These are phyloP conservation scores for Endomychus coccineus DNA, from an alignment of 2,888 invertebrate genomes.

Conservation along the genomic window DNA sequence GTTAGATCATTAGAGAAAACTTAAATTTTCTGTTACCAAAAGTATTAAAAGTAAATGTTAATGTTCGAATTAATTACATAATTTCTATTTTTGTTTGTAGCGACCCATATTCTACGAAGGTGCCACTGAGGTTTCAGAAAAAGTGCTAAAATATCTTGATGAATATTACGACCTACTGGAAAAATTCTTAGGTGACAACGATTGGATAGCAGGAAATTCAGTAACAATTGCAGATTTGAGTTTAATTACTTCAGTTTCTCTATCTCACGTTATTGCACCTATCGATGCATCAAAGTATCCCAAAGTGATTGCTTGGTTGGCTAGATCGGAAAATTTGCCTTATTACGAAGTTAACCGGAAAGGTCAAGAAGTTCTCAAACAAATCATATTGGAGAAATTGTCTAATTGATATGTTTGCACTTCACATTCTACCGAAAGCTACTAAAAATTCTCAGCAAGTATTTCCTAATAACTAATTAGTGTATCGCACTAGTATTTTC, in stretches of 20 bases:
- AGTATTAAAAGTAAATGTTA: too few species aligned
- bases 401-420: too few species aligned
- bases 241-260: slow-evolving; percentile 16
- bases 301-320: slow-evolving; percentile 10
- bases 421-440: too few species aligned
- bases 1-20: too few species aligned
- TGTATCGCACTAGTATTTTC: too few species aligned
- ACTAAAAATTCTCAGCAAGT: too few species aligned
- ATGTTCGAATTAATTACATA: too few species aligned
- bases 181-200: slow-evolving; percentile 16
- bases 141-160: slow-evolving; percentile 10
- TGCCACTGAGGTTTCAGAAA: neutral
- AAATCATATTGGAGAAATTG: too few species aligned
- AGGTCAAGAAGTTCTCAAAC: too few species aligned
- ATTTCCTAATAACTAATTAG: too few species aligned
- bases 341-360: slow-evolving; percentile 11
- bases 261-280: slow-evolving; percentile 15
- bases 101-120: slow-evolving; percentile 9
- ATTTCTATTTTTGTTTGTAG: slow-evolving; percentile 7
- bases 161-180: slow-evolving; percentile 36
- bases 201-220: slow-evolving; percentile 20
- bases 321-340: slow-evolving; percentile 7
- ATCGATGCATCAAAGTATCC: slow-evolving; percentile 16
- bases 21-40: too few species aligned
- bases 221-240: slow-evolving; percentile 19